A percentile compares a stretch with the other conserved stretches of the same genome.
These are phyloP conservation scores for Oreohelix idahoensis DNA, from an alignment of 1,140 invertebrate species.

Conservation along the genomic window DNA sequence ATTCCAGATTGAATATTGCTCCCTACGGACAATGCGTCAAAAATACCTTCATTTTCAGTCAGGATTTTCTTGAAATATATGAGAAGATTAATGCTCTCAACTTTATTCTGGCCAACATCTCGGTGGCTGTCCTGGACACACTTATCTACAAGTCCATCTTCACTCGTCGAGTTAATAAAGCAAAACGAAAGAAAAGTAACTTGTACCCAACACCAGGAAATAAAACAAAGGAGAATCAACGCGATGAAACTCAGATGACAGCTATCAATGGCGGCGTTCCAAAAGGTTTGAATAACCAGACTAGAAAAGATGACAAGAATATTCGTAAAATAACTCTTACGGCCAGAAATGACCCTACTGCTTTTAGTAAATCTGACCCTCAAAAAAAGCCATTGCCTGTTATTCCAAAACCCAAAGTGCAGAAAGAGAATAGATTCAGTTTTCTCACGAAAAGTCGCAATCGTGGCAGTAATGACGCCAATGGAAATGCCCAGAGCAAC, in stretches of 20 bases:
- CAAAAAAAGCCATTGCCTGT: not conserved
- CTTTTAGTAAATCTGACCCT: not conserved
- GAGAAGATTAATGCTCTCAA: conserved; percentile 42
- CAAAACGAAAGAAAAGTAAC: conserved; percentile 44
- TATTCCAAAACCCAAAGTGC: not conserved
- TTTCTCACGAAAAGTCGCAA: not conserved
- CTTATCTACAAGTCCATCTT: conserved; percentile 52
- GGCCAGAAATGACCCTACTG: conserved; percentile 15
- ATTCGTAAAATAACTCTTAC: conserved; percentile 1
- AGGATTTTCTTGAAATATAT: conserved; percentile 40
- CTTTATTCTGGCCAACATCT: conserved; percentile 43
- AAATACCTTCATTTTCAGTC: conserved; percentile 42
- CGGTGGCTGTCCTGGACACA: conserved; percentile 45
- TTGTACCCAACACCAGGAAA: conserved; percentile 38
- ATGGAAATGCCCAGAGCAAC: no score
- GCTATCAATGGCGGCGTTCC: conserved; percentile 21
- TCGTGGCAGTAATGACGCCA: not conserved
- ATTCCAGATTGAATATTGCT: not conserved
- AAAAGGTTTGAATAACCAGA: conserved; percentile 20
- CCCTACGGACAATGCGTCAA: conserved; percentile 19
- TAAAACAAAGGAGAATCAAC: conserved; percentile 1
- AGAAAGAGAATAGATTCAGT: not conserved
- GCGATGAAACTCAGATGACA: conserved; percentile 45
- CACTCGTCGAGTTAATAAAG: conserved; percentile 46
- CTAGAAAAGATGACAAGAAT: conserved; percentile 12